These are phyloP conservation scores for Ceratitis capitata DNA, from an alignment of 1,140 invertebrate species.

Conservation along the genomic window DNA sequence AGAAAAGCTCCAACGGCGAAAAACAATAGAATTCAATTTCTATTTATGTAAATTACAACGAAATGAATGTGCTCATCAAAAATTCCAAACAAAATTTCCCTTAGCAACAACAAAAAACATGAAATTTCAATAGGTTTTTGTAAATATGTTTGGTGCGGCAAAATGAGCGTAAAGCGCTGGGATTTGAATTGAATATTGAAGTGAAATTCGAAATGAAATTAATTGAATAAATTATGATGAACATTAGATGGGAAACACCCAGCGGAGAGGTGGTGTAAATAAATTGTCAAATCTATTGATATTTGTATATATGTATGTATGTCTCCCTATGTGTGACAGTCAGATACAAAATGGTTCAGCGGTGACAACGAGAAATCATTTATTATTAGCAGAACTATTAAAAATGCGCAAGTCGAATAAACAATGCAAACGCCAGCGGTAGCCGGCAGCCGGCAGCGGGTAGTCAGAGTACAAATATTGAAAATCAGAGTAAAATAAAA, in stretches of 20 bases:
- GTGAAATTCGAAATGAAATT: background rate
- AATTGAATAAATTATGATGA: constrained; percentile 1
- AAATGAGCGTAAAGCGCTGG: background rate
- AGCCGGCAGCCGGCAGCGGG: no score
- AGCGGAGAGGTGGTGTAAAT: background rate
- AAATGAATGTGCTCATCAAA: background rate
- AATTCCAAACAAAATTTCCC: background rate
- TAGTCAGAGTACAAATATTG: background rate
- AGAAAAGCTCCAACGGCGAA: background rate
- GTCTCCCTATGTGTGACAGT: background rate
- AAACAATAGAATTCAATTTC: background rate
- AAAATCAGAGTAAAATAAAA: background rate
- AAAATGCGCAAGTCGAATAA: background rate
- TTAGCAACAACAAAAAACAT: background rate
- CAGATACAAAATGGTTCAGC: background rate
- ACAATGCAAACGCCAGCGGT: background rate
- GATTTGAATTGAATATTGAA: background rate
- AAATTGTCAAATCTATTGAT: no score
- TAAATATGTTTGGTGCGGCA: background rate
- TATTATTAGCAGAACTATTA: constrained; percentile 6
- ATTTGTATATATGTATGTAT: background rate
- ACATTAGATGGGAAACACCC: background rate
- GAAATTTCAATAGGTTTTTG: background rate
- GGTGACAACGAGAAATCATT: background rate
- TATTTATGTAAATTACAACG: background rate